Evolutionary conservation across 2,888 invertebrate genomes (phyloP).

Genomic region (Drosophila demipolita): DNA sequence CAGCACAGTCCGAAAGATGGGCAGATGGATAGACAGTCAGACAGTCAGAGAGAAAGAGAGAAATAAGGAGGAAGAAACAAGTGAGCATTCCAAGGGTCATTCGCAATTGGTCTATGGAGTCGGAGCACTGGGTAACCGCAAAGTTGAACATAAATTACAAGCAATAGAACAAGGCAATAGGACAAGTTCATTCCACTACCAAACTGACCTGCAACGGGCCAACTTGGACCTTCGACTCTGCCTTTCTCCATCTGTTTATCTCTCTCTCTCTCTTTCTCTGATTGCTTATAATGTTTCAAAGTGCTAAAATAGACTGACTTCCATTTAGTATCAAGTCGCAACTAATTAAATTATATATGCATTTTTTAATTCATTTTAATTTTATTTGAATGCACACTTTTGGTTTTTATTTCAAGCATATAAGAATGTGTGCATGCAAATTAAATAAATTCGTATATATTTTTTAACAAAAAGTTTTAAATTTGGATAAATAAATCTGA

Average conservation of each 20-base stretch:
- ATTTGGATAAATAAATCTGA: background rate
- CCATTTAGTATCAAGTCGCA: background rate
- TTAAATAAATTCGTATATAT: background rate
- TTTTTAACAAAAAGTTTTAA: background rate
- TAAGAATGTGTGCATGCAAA: background rate
- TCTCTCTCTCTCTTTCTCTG: background rate
- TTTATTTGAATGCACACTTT: background rate
- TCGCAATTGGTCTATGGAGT: constrained; percentile 13
- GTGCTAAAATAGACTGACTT: background rate
- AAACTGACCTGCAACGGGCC: constrained; percentile 37
- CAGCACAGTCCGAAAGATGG: constrained; percentile 9
- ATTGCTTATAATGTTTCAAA: constrained; percentile 1
- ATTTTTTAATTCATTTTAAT: background rate
- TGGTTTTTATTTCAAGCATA: background rate
- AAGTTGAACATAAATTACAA: constrained; percentile 71
- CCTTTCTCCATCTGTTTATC: background rate
- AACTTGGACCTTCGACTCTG: constrained; percentile 31
- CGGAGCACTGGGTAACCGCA: constrained; percentile 43
- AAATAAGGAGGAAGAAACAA: constrained; percentile 3
- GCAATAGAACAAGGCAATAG: constrained; percentile 50
- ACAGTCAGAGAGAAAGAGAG: constrained; percentile 5
- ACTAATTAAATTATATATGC: background rate
- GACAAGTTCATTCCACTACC: constrained; percentile 37
- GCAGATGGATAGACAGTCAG: constrained; percentile 1
- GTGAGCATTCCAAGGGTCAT: constrained; percentile 22